Conservation (phyloP, 2,888 invertebrate genomes). For the Chaitophorus viminalis region DNA sequence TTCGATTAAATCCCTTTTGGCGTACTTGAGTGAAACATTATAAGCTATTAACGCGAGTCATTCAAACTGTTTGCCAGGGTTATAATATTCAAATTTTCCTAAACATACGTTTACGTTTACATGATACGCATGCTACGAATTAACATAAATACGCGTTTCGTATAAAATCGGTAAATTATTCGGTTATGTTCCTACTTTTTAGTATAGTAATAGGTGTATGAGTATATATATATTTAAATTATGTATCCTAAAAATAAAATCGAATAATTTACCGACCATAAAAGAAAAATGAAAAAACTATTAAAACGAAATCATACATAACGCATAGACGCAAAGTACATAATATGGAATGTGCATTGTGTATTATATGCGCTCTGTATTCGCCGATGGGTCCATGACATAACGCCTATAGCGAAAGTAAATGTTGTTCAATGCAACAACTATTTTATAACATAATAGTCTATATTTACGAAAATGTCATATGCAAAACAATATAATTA, state of each 20-base stretch:
- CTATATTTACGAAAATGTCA: not conserved
- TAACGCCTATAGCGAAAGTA: not conserved
- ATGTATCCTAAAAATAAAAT: not conserved
- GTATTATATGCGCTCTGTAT: too few species aligned
- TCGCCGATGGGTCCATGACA: not conserved
- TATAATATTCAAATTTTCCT: constrained; percentile 26
- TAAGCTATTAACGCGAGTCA: not conserved
- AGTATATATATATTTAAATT: not conserved
- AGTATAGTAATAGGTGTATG: not conserved
- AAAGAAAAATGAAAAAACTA: not conserved
- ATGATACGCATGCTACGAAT: not conserved
- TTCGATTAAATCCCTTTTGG: not conserved
- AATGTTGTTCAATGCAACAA: not conserved
- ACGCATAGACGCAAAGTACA: too few species aligned
- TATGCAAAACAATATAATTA: not conserved
- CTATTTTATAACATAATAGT: not conserved
- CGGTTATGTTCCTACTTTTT: constrained; percentile 13
- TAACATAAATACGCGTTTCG: not conserved
- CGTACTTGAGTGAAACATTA: not conserved
- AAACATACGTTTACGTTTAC: not conserved
- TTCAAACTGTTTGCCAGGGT: not conserved
- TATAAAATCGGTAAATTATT: not conserved
- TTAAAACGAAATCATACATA: not conserved
- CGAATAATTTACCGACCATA: not conserved
- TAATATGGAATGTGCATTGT: too few species aligned